These are phyloP conservation scores for Drosophila miranda DNA, from an alignment of 1,140 invertebrate species.

Conservation along the genomic window DNA sequence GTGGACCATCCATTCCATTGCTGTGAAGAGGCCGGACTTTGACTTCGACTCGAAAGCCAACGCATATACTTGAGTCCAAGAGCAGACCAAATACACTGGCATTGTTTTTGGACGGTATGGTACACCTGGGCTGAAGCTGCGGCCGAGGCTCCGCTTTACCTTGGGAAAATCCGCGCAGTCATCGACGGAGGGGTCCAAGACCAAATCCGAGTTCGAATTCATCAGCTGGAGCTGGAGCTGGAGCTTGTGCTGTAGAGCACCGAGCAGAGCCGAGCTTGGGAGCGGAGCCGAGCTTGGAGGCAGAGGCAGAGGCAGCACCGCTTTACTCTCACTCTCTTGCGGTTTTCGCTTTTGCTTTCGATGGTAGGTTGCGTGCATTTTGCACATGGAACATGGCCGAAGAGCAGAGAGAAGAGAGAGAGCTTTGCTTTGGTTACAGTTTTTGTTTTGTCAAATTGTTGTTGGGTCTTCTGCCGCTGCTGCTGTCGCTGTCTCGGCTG, in stretches of 20 bases:
- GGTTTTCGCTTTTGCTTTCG: slow-evolving; percentile 64
- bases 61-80: slow-evolving; percentile 33
- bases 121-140: slow-evolving; percentile 27
- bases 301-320: slow-evolving; percentile 2
- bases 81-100: slow-evolving; percentile 14
- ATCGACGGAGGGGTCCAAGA: slow-evolving; percentile 49
- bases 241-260: slow-evolving; percentile 9
- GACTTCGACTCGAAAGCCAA: slow-evolving; percentile 17
- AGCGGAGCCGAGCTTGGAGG: slow-evolving; percentile 18
- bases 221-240: slow-evolving; percentile 17
- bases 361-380: slow-evolving; percentile 65
- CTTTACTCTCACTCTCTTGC: slow-evolving; percentile 70
- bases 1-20: slow-evolving; percentile 8
- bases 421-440: slow-evolving; percentile 39
- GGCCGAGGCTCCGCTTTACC: slow-evolving; percentile 43
- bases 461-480: slow-evolving; percentile 23
- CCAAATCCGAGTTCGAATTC: slow-evolving; percentile 22
- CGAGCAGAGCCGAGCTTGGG: slow-evolving; percentile 13
- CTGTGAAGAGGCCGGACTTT: slow-evolving; percentile 16
- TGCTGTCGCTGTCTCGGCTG: slow-evolving; percentile 11
- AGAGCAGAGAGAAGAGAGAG: slow-evolving; percentile 30
- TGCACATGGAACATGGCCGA: slow-evolving; percentile 46
- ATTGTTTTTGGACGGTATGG: slow-evolving; percentile 22
- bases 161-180: slow-evolving; percentile 79
- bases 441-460: slow-evolving; percentile 50